These are phyloP conservation scores for Aurelia sp. DNA, from an alignment of 30 jellyfish, hydroid and myxozoan genomes.

Conservation along the genomic window DNA sequence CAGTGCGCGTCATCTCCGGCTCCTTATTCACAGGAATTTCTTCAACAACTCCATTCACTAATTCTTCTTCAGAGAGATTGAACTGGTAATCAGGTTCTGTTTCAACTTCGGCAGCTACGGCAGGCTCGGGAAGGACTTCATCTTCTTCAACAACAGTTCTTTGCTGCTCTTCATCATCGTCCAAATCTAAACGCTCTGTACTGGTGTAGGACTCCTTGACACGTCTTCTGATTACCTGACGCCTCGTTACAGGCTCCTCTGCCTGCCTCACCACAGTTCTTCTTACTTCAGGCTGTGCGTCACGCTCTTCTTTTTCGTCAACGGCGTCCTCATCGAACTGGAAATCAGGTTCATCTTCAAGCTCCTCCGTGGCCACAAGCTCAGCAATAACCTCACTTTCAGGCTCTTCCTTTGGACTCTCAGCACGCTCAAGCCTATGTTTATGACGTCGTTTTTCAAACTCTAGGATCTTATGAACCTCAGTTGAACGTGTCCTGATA, in stretches of 20 bases:
- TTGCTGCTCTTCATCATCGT: background rate
- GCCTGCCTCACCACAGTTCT: slow-evolving; percentile 3
- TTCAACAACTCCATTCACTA: background rate
- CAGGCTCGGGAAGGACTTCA: background rate
- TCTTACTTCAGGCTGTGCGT: background rate
- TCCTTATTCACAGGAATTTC: background rate
- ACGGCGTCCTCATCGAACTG: background rate
- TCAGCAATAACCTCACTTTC: background rate
- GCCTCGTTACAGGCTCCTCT: background rate
- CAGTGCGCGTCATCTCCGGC: slow-evolving; percentile 21
- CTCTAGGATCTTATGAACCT: slow-evolving; percentile 13
- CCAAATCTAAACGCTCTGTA: background rate
- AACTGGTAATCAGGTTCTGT: background rate
- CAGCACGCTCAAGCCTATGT: background rate
- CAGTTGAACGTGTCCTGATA: slow-evolving; percentile 26
- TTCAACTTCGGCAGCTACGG: slow-evolving; percentile 13
- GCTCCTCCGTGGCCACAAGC: background rate
- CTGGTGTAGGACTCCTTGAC: background rate
- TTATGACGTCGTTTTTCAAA: background rate
- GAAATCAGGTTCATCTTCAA: slow-evolving; percentile 11
- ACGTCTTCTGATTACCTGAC: slow-evolving; percentile 1
- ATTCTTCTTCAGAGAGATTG: background rate
- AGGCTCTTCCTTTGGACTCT: background rate
- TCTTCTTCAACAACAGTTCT: background rate
- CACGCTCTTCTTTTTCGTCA: background rate